These are phyloP conservation scores for Chrysolina haemoptera DNA, from an alignment of 2,888 invertebrate genomes.

Conservation along the genomic window DNA sequence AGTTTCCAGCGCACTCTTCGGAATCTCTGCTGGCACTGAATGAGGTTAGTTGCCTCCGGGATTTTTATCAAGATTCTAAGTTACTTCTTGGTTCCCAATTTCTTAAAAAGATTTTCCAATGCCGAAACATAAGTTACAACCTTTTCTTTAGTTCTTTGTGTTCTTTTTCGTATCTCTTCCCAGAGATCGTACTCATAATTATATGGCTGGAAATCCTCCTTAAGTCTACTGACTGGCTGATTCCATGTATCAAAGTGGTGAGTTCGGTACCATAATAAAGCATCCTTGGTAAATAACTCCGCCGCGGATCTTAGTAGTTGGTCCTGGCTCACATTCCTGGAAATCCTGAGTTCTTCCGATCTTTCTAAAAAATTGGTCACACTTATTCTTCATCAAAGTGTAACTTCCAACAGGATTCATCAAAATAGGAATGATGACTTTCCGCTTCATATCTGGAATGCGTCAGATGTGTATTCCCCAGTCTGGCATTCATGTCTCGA, in stretches of 20 bases:
- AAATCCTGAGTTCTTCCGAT: constrained; percentile 22
- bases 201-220: constrained; percentile 29
- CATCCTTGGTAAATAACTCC: constrained; percentile 30
- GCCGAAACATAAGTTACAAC: too few species aligned
- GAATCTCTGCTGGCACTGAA: not conserved
- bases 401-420: constrained; percentile 27
- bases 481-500: not conserved
- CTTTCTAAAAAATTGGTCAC: constrained; percentile 24
- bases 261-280: constrained; percentile 31
- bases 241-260: constrained; percentile 29
- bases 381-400: constrained; percentile 26
- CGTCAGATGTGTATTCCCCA: not conserved
- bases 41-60: not conserved
- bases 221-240: constrained; percentile 20
- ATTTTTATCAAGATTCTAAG: too few species aligned
- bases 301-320: constrained; percentile 27
- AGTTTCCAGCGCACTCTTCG: not conserved
- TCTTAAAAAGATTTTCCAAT: too few species aligned
- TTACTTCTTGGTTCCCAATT: too few species aligned
- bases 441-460: too few species aligned
- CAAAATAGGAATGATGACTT: not conserved
- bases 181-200: constrained; percentile 31
- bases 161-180: constrained; percentile 29
- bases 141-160: constrained; percentile 18
- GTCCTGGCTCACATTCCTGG: constrained; percentile 6